These are phyloP conservation scores for Notoglanidium macrostoma DNA, from an alignment of 2,797 vertebrate species.

Conservation along the genomic window DNA sequence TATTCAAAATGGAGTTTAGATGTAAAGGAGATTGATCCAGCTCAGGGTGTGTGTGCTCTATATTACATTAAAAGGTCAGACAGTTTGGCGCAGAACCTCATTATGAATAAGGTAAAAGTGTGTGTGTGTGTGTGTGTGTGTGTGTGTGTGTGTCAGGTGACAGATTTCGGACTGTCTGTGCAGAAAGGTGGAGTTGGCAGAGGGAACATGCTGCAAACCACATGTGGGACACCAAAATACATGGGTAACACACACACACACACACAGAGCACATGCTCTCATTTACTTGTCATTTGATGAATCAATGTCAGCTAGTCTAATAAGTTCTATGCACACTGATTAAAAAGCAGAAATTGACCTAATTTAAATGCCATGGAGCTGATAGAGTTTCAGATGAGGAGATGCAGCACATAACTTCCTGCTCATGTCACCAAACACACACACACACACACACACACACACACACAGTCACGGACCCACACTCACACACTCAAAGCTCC, in stretches of 20 bases:
- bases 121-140: constrained; percentile 27
- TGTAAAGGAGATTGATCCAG: constrained; percentile 30
- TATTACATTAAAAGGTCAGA: constrained; percentile 37
- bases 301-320: constrained; percentile 41
- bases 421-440: neutral
- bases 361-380: constrained; percentile 47
- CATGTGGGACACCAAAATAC: constrained; percentile 87
- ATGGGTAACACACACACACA: constrained; percentile 77
- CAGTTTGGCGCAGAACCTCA: constrained; percentile 27
- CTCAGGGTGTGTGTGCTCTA: constrained; percentile 21
- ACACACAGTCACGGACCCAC: neutral
- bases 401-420: constrained; percentile 4
- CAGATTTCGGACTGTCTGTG: constrained; percentile 86
- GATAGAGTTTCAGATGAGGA: constrained; percentile 11
- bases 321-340: constrained; percentile 51
- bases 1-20: constrained; percentile 41
- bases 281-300: constrained; percentile 48
- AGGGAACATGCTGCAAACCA: constrained; percentile 80
- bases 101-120: constrained; percentile 29
- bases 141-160: constrained; percentile 72
- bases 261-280: constrained; percentile 32
- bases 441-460: neutral
- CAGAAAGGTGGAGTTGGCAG: constrained; percentile 80
- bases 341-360: constrained; percentile 54
- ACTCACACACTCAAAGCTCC: constrained; percentile 19